Base-by-base conservation (phyloP, 1,140 invertebrate species). In the Matsumurasca onukii region DNA sequence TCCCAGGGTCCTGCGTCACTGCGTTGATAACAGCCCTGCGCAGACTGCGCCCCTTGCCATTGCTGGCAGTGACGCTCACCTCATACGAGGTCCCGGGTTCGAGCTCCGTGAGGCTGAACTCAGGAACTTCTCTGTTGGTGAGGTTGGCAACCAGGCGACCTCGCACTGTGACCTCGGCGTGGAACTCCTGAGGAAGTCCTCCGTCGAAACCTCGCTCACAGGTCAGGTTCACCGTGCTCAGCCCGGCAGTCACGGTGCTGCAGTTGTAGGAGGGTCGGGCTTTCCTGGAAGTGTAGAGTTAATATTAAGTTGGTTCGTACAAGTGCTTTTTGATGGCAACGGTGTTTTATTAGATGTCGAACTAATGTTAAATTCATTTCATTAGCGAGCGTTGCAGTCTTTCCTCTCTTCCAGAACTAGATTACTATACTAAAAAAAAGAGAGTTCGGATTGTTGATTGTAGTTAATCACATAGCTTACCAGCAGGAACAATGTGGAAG, bases 401-500 rank as follows among this genome's bases (percentile, higher is more conserved):
- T 45, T 12, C n/a, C 12, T 45, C 12, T 45, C 12, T 45, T 12
- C n/a, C 12, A 12, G n/a, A 12, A 45, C n/a, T 12, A 12, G n/a
- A n/a, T n/a, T n/a, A n/a, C n/a, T n/a, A n/a, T n/a, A n/a, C n/a
- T n/a, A n/a, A n/a, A n/a, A n/a, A n/a, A n/a, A n/a, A n/a, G n/a
- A n/a, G n/a, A n/a, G n/a, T n/a, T n/a, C n/a, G n/a, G n/a, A n/a
- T n/a, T n/a, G n/a, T n/a, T n/a, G n/a, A n/a, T n/a, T n/a, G n/a
- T n/a, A n/a, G n/a, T n/a, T n/a, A n/a, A n/a, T n/a, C n/a, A n/a
- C n/a, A n/a, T n/a, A 61, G 15, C 15, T 81, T 78, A 89, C 88
- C 87, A 69, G 88, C 87, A 22, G 89, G 88, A 69, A 89, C 87
- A 59, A 92, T 84, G 72, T 87, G 85, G 72, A 85, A 91, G 22